Base-by-base conservation (phyloP, 37 sponge, comb jelly and placozoan genomes). In the Dysidea cf. avara region DNA sequence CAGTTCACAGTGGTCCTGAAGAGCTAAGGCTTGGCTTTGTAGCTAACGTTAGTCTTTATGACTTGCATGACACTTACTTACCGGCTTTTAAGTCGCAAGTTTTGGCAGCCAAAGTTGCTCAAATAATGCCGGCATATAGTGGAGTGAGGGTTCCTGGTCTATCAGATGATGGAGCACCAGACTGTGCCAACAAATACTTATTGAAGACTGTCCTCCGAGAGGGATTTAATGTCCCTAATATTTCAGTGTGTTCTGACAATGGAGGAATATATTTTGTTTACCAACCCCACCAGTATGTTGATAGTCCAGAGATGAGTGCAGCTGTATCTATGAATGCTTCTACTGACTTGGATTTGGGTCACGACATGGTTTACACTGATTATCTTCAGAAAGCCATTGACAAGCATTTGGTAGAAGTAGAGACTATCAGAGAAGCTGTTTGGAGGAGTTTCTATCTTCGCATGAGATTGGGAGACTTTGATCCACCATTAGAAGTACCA, bases 101-200 rank as follows among this genome's bases (percentile, higher is more conserved):
- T 5, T 5, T 83, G 48, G 89, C 54, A n/a, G n/a, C n/a, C n/a
- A n/a, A n/a, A n/a, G n/a, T n/a, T n/a, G n/a, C n/a, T n/a, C n/a
- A n/a, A n/a, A 79, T 88, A 13, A 88, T 88, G 89, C 84, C 89
- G 3, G 89, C 89, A 7, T 83, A 83, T 58, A 88, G 84, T 58
- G 83, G 84, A 0, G 11, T 78, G 30, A 52, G 63, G 52, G 78
- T 79, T 30, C 73, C 40, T 2, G n/a, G n/a, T n/a, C n/a, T n/a
- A n/a, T n/a, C n/a, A n/a, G n/a, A n/a, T n/a, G 74, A 82, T 36
- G 89, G 89, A 7, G 89, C 89, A 21, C 89, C 89, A 6, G 84
- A 88, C 69, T 72, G 61, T 39, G 89, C 89, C 25, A 88, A 88
- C 75, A 18, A 78, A 2, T 88, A 79, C 60, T 61, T 88, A 20